Percentiles rank a stretch among this genome's conserved stretches.
phyloP scores from a whole-genome alignment of 2,113 vertebrate species.

The Todiramphus saurophagus region DNA sequence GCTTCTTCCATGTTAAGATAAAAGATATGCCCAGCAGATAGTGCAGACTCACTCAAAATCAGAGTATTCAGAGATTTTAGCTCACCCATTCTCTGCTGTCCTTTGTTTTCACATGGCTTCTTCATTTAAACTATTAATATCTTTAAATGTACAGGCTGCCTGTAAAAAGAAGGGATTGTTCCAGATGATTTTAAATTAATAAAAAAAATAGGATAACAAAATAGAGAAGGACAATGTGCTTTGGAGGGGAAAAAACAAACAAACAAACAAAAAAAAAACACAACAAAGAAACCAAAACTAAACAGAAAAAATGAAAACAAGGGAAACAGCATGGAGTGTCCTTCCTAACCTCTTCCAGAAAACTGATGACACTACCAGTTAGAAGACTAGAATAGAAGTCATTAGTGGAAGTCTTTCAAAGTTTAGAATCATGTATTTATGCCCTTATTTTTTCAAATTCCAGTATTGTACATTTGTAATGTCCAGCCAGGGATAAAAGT shows the following conservation, averaged over 20 bases:
- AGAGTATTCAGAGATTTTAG: not conserved
- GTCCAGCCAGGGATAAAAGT: not conserved
- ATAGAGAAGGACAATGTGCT: not conserved
- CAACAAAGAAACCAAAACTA: not conserved
- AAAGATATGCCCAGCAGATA: not conserved
- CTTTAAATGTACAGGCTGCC: not conserved
- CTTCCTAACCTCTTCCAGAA: not conserved
- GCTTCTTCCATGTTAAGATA: not conserved
- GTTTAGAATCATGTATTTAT: not conserved
- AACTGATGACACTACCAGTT: not conserved
- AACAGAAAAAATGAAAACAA: not conserved
- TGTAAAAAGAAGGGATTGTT: not conserved
- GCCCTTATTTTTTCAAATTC: not conserved
- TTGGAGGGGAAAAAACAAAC: not conserved
- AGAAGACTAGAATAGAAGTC: not conserved
- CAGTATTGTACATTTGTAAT: not conserved
- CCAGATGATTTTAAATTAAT: not conserved
- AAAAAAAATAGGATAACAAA: not conserved
- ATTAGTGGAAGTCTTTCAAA: not conserved
- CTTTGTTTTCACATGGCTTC: not conserved
- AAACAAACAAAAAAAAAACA: not conserved
- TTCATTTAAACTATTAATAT: not conserved
- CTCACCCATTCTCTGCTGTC: not conserved
- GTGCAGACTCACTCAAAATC: not conserved
- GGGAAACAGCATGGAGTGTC: rapidly evolving